Evolutionary conservation across 2,113 vertebrate genomes (phyloP).

Genomic region (Tychaedon coryphoeus): DNA sequence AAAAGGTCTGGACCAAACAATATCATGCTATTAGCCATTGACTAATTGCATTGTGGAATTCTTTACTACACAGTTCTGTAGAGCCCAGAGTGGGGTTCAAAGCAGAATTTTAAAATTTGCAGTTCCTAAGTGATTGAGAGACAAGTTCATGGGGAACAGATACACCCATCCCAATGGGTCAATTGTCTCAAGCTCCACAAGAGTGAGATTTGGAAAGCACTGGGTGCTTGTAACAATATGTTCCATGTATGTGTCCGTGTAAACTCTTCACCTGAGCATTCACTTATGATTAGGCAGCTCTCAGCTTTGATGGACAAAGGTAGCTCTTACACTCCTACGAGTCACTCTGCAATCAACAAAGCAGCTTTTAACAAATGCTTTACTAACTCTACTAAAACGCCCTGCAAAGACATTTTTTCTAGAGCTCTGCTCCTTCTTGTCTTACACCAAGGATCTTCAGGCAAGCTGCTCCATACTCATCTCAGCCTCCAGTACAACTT

Average conservation of each 20-base stretch:
- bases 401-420: background rate
- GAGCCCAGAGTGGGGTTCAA: background rate
- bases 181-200: background rate
- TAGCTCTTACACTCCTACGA: background rate
- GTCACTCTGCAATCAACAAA: background rate
- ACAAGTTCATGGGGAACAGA: fast-evolving
- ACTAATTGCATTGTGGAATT: background rate
- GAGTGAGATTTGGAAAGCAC: background rate
- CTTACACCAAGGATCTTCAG: background rate
- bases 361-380: background rate
- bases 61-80: background rate
- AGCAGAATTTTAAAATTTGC: background rate
- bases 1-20: background rate
- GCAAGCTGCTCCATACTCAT: background rate
- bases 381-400: background rate
- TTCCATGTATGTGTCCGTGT: background rate
- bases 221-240: background rate
- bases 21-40: background rate
- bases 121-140: background rate
- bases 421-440: background rate
- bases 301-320: background rate
- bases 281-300: background rate
- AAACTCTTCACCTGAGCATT: background rate
- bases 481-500: background rate
- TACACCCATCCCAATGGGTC: background rate